Percentiles rank a stretch among this genome's conserved stretches.
Conservation (phyloP, 2,888 invertebrate species). For the Odontomyia ornata region DNA sequence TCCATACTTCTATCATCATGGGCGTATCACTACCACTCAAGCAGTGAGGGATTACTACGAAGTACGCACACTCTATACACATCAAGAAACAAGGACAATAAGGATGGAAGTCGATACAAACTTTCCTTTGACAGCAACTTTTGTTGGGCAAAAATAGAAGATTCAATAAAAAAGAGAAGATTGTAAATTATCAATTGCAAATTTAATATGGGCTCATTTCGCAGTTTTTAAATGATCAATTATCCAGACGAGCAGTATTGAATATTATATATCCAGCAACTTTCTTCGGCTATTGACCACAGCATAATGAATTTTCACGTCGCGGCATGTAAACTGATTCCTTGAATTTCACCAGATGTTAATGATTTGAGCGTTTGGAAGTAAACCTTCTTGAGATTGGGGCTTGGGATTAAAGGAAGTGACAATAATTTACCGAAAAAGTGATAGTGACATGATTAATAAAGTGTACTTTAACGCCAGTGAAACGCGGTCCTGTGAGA, state of each 20-base stretch:
- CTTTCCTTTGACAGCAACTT: conserved; percentile 60
- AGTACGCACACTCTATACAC: conserved; percentile 40
- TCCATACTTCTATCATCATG: neutral
- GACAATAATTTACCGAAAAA: neutral
- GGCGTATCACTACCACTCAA: neutral
- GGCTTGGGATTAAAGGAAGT: neutral
- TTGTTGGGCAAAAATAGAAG: conserved; percentile 64
- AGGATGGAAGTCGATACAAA: conserved; percentile 56
- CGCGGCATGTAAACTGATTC: no score
- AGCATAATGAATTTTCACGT: neutral
- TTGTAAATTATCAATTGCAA: neutral
- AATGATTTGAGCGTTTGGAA: neutral
- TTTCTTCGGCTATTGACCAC: neutral
- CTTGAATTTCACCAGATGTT: no score
- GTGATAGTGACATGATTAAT: neutral
- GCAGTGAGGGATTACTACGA: conserved; percentile 1
- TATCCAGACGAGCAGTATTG: no score
- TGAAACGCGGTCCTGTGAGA: conserved; percentile 15
- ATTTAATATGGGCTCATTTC: neutral
- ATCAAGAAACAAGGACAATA: conserved; percentile 35
- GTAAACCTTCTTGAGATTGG: neutral
- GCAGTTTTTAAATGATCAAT: no score
- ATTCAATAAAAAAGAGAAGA: conserved; percentile 48
- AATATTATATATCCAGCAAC: no score
- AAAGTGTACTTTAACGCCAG: conserved; percentile 30